Percentiles rank a stretch among this genome's conserved stretches.
These are phyloP conservation scores for Zophobas morio DNA, from an alignment of 1,140 invertebrate genomes.

Conservation along the genomic window DNA sequence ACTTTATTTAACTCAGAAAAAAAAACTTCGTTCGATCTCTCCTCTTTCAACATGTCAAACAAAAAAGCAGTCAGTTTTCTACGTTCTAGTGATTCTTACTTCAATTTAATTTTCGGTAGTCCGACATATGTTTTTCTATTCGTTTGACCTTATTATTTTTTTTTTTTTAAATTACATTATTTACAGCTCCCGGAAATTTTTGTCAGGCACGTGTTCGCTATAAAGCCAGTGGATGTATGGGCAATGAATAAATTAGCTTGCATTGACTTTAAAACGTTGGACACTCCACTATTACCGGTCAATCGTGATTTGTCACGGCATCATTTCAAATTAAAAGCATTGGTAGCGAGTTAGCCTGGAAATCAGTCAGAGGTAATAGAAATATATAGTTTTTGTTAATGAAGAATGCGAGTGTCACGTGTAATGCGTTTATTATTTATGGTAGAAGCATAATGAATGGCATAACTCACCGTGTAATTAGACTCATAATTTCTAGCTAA, in stretches of 20 bases:
- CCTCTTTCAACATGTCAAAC: too few relatives aligned
- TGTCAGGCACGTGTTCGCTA: too few relatives aligned
- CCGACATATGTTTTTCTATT: too few relatives aligned
- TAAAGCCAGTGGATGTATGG: too few relatives aligned
- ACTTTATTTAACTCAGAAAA: too few relatives aligned
- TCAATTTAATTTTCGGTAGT: too few relatives aligned
- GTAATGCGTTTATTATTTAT: slow-evolving; percentile 67
- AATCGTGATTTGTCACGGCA: slow-evolving; percentile 56
- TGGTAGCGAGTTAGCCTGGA: slow-evolving; percentile 53
- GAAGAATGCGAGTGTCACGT: slow-evolving; percentile 64
- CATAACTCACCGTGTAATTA: slow-evolving; percentile 67
- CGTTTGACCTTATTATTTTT: too few relatives aligned
- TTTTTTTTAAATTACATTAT: too few relatives aligned
- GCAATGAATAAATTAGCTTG: slow-evolving; percentile 16
- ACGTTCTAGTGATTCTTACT: too few relatives aligned
- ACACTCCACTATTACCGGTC: slow-evolving; percentile 41
- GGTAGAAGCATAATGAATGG: slow-evolving; percentile 64
- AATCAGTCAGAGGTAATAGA: slow-evolving; percentile 64
- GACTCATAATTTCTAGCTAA: slow-evolving; percentile 67
- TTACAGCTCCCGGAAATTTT: too few relatives aligned
- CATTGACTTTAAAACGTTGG: slow-evolving; percentile 45
- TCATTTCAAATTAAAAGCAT: slow-evolving; percentile 64
- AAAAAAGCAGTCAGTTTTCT: too few relatives aligned
- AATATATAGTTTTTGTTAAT: slow-evolving; percentile 67
- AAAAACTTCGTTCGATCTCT: too few relatives aligned